phyloP scores from a whole-genome alignment of 2,113 vertebrate species.

The Microcebus lehilahytsara region DNA sequence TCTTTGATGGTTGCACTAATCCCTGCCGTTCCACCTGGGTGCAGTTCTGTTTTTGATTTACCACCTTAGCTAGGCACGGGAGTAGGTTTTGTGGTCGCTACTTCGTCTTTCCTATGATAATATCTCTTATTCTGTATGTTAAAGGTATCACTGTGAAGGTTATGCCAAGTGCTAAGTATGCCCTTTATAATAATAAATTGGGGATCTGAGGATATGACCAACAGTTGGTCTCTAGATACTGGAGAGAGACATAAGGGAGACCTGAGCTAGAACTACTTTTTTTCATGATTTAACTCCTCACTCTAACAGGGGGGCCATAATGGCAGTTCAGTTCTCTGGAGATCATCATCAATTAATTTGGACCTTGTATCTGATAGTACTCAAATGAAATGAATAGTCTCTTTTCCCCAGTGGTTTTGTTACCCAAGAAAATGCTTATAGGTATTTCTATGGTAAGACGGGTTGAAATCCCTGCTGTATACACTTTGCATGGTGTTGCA shows the following conservation, averaged over 20 bases:
- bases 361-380: background rate
- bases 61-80: background rate
- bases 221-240: background rate
- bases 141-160: background rate
- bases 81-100: background rate
- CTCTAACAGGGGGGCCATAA: background rate
- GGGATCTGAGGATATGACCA: background rate
- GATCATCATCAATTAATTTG: background rate
- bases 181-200: background rate
- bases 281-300: background rate
- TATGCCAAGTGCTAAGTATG: background rate
- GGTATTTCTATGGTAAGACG: background rate
- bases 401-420: background rate
- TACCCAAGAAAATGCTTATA: background rate
- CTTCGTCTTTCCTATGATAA: background rate
- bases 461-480: background rate
- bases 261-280: background rate
- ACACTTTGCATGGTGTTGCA: background rate
- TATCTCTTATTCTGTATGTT: background rate
- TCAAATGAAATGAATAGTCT: background rate
- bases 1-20: background rate
- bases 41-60: background rate
- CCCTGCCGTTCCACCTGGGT: background rate
- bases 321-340: background rate
- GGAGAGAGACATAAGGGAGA: background rate